Evolutionary conservation across 1,140 invertebrate species (phyloP), one percentile per base, ranked within the genome.

Genomic region (Mercenaria mercenaria): DNA sequence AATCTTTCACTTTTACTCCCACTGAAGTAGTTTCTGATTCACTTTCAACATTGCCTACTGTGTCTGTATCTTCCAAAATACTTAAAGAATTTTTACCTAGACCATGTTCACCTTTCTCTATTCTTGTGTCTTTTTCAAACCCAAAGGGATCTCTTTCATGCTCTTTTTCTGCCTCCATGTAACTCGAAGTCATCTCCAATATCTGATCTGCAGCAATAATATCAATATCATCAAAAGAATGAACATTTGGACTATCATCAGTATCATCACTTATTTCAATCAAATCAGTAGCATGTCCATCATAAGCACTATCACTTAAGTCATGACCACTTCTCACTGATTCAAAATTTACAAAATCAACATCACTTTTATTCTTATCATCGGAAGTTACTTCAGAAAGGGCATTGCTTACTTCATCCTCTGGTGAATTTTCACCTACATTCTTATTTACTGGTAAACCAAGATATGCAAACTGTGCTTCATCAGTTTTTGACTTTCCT

Each of bases 121-220:
- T 32, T 79, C 41, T 34, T 37, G 10, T 50, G 2, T 32, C 59
- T 59, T n/a, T 47, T 67, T 67, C 34, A 0, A 64, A 29, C 26
- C 80, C 61, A 43, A 64, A 29, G 1, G 39, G 67, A 72, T 85
- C 34, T 2, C 20, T 34, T 56, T 85, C 61, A 47, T 50, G 64
- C 43, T 72, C 39, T 50, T 85, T 72, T 29, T 85, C 82, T 50
- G 82, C 67, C 41, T 85, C 82, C 64, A 77, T 61, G 37, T 87
- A 87, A 47, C 74, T 64, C 26, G 72, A 79, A 37, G 85, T 87
- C 72, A 87, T 77, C n/a, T 77, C 85, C 10, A 79, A 23, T 32
- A 87, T 41, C 23, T 67, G 85, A 76, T 67, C 76, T 37, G 69
- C 74, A 47, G 85, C 85, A 37, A 61, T 56, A 1, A 79, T 77